Base-by-base conservation (phyloP, 53 echinoderm and acorn worm genomes). In the Paelopatides confundens region DNA sequence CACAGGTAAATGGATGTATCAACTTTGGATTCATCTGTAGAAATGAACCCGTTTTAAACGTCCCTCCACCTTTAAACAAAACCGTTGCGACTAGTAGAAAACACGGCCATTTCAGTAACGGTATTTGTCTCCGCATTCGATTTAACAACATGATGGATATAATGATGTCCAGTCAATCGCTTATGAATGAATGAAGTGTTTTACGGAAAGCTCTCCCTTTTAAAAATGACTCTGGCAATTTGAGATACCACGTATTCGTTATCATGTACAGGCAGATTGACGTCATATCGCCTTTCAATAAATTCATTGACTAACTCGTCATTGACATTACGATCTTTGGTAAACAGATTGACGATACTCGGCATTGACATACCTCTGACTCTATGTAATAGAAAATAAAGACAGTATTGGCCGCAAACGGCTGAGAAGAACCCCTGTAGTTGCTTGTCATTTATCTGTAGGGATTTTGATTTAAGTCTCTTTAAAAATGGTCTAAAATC, bases 301-400 rank as follows among this genome's bases (percentile, higher is more conserved):
- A 78, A 78, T 31, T 0, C 79, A 1, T 78, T 78, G 3, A 78
- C 53, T 52, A 78, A 78, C 0, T 9, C 2, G 53, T 78, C 79
- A 52, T 78, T 78, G 1, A 52, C 0, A 2, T 12, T 2, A 0
- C 23, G 51, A 9, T 5, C 32, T 28, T 12, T 8, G 0, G 65
- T 37, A 63, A 83, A 83, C 23, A 0, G 39, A 5, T 26, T 65
- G 2, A 83, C 63, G 29, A 83, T 83, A 4, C 4, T n/a, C 21
- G 10, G 8, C 83, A 83, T 83, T 5, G 63, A 23, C 9, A 64
- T 37, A 34, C 38, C 78, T 37, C 93, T 87, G 24, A 50, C 47
- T 31, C 95, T 81, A 17, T 95, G 92, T 2, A 86, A 28, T 11
- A 90, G 50, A 30, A 51, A 95, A 32, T 81, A 95, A 8, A 90